A percentile compares a stretch with the other conserved stretches of the same genome.
Conservation (phyloP, 2,888 invertebrate genomes). For the Leucania comma region DNA sequence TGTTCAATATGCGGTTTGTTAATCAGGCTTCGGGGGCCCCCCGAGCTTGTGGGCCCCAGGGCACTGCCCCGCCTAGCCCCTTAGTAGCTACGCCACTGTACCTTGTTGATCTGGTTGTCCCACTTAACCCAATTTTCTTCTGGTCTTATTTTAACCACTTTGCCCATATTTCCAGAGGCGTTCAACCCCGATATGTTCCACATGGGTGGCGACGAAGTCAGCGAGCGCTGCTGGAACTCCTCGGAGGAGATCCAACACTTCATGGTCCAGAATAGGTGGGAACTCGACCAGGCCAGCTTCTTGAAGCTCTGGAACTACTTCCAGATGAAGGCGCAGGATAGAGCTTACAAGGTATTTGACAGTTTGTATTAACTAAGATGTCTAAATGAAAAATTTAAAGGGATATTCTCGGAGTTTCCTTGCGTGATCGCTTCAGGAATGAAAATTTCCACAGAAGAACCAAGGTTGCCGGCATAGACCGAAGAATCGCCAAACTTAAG, state of each 20-base stretch:
- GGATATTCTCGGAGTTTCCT: too few species aligned
- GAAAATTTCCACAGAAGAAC: too few species aligned
- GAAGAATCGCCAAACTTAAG: too few species aligned
- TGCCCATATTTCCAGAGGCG: constrained; percentile 79
- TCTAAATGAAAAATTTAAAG: too few species aligned
- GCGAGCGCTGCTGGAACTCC: constrained; percentile 94
- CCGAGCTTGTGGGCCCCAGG: too few species aligned
- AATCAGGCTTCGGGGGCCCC: too few species aligned
- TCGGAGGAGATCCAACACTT: constrained; percentile 92
- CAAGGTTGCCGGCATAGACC: too few species aligned
- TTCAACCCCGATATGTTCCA: constrained; percentile 95
- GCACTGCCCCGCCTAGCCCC: too few species aligned
- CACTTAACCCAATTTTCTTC: background rate
- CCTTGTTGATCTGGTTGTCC: background rate
- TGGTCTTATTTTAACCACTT: background rate
- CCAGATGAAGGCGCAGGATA: constrained; percentile 92
- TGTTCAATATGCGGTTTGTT: too few species aligned
- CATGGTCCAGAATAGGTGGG: constrained; percentile 93
- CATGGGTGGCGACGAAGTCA: constrained; percentile 97
- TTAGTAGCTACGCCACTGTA: too few species aligned
- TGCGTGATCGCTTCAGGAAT: too few species aligned
- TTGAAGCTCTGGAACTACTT: constrained; percentile 94
- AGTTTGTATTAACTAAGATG: background rate
- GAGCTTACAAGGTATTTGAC: constrained; percentile 86
- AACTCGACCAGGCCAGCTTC: constrained; percentile 90